These are phyloP conservation scores for Lasiurus cinereus DNA, from an alignment of 2,113 vertebrate species.

Conservation along the genomic window DNA sequence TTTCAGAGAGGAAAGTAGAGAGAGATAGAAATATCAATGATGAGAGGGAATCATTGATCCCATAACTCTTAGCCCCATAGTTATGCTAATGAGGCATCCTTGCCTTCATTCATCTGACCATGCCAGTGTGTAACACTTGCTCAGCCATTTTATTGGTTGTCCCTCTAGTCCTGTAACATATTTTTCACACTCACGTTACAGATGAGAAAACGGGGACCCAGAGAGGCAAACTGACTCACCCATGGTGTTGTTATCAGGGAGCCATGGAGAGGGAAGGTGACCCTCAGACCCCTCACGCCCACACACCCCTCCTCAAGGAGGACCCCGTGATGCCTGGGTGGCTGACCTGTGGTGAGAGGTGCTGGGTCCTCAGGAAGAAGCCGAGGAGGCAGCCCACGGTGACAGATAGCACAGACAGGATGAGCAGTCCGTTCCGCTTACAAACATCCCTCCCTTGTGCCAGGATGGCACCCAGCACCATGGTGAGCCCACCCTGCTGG, in stretches of 20 bases:
- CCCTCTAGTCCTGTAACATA: not conserved
- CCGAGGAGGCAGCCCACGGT: conserved; percentile 97
- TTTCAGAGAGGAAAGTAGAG: too few relatives aligned
- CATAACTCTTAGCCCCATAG: accelerated
- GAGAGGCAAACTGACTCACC: not conserved
- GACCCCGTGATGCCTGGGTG: accelerated
- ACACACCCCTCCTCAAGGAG: not conserved
- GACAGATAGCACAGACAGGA: conserved; percentile 97
- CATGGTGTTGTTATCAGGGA: not conserved
- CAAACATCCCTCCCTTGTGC: conserved; percentile 94
- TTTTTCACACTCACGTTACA: not conserved
- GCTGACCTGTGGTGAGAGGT: conserved; percentile 96
- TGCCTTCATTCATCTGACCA: too few relatives aligned
- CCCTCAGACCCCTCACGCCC: not conserved
- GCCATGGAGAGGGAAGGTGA: not conserved
- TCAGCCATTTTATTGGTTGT: not conserved
- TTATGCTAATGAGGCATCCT: not conserved
- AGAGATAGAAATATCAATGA: too few relatives aligned
- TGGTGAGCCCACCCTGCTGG: conserved; percentile 83
- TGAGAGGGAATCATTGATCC: too few relatives aligned
- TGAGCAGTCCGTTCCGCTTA: conserved; percentile 96
- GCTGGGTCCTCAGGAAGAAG: conserved; percentile 96
- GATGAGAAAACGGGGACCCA: not conserved
- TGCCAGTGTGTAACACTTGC: not conserved
- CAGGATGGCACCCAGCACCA: conserved; percentile 92